Evolutionary conservation across 2,888 invertebrate species (phyloP).

Genomic region (Dicycla oo): DNA sequence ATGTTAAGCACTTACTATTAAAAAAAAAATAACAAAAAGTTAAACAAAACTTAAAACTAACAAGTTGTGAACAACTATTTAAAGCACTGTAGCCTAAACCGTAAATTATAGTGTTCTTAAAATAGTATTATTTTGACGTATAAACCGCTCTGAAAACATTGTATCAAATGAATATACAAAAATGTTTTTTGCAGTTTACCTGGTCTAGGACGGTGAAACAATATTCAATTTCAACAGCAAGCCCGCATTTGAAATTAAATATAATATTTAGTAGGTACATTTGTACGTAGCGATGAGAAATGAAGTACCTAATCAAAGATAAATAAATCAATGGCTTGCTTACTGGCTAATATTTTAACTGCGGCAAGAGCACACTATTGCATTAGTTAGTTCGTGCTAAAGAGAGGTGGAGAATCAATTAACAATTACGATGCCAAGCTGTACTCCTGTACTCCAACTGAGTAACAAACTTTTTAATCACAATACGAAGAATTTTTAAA

Average conservation of each 20-base stretch:
- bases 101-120: too few relatives aligned
- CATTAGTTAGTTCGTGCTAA: not conserved
- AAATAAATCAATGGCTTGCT: not conserved
- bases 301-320: not conserved
- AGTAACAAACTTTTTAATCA: not conserved
- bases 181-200: not conserved
- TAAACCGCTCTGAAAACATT: not conserved
- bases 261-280: not conserved
- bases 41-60: too few relatives aligned
- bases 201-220: not conserved
- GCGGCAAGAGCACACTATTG: not conserved
- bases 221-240: not conserved
- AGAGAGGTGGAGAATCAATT: not conserved
- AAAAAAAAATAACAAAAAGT: too few relatives aligned
- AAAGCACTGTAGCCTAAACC: not conserved
- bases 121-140: too few relatives aligned
- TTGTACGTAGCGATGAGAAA: not conserved
- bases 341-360: not conserved
- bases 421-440: not conserved
- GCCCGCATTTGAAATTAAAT: not conserved
- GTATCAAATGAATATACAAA: not conserved
- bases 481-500: not conserved
- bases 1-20: too few relatives aligned
- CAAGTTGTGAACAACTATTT: too few relatives aligned
- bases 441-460: not conserved